Evolutionary conservation across 2,113 vertebrate genomes (phyloP), one percentile per base, ranked within the genome.

Genomic region (Entelurus aequoreus): DNA sequence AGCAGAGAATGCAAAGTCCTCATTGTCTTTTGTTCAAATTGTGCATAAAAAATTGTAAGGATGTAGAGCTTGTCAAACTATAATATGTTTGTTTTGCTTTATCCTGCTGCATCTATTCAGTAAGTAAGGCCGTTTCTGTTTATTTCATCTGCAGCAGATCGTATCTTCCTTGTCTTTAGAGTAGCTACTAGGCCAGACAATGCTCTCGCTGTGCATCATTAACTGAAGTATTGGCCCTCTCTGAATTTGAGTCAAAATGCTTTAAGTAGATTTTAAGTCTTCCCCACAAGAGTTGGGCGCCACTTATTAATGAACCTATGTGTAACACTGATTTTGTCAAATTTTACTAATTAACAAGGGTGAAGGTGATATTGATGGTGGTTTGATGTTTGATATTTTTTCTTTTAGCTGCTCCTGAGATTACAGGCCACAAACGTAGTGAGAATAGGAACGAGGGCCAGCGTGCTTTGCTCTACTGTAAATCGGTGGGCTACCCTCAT

Each of bases 401-500:
- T 55, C 9, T 81, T 77, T n/a, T 55, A 99, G 97, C 94, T 76
- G 69, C 65, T 78, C 97, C 96, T 57, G 91, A 94, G 48, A 95
- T 98, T 69, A 94, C 84, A 36, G 94, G 94, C 56, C 95, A 99
- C 88, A 99, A 98, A 84, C 89, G 94, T 19, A 98, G 96, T 5
- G 97, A 99, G 86, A 99, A 99, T 74, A 96, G 93, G 67, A 98
- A 98, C 0, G 97, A 99, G 88, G 95, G 95, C 9, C 93, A 97
- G 67, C 85, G 77, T 5, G 97, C 94, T 4, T 11, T 93, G 9
- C 90, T 99, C 82, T 94, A 97, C 84, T 99, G 97, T 87, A 99
- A 96, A 79, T 94, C 95, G 9, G 91, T 93, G 77, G 96, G 96
- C 48, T 99, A 92, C 71, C 97, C 97, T 0, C 84, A 95, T 61